Evolutionary conservation across 2,113 vertebrate species (phyloP), one percentile per base, ranked within the genome.

Genomic region (Centrocercus urophasianus): DNA sequence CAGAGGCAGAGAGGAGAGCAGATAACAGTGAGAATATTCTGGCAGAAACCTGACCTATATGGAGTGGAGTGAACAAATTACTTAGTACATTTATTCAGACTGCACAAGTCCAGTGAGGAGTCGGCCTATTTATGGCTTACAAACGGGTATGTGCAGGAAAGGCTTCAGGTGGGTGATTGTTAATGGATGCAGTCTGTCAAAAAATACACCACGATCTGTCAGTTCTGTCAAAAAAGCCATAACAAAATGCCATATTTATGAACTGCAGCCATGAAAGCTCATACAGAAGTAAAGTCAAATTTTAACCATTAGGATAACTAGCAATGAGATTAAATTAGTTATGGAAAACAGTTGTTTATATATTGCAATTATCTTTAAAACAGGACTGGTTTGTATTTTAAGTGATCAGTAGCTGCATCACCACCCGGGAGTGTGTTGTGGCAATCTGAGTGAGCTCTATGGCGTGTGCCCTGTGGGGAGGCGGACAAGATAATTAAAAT

Each of bases 401-500:
- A 77, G 21, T 80, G 18, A 86, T 92, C 45, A 64, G 76, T 81
- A 83, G 60, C 69, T 61, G 28, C 52, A 40, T 94, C 90, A 77
- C 93, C 17, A 34, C 76, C 28, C 76, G 77, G 65, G 91, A 86
- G 19, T 67, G 24, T 59, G 6, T 64, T n/a, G 86, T 76, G 88
- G 92, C 93, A 92, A 40, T 85, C 76, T 93, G 92, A 93, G 78
- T 2, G n/a, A 77, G 88, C 86, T 94, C 88, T 74, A 3, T 90
- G 88, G 86, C 61, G 6, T 88, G 73, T 86, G 92, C 95, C 83
- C 93, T 78, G 93, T 88, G 90, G 95, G 93, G 90, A 94, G 80
- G 83, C 90, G 86, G 80, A 43, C 83, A 42, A 36, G 79, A 92
- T 96, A 94, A 96, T 96, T 88, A 92, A 79, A 90, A 47, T 95